Evolutionary conservation across 2,797 vertebrate species (phyloP).

Genomic region (Gymnoscopelus braueri): DNA sequence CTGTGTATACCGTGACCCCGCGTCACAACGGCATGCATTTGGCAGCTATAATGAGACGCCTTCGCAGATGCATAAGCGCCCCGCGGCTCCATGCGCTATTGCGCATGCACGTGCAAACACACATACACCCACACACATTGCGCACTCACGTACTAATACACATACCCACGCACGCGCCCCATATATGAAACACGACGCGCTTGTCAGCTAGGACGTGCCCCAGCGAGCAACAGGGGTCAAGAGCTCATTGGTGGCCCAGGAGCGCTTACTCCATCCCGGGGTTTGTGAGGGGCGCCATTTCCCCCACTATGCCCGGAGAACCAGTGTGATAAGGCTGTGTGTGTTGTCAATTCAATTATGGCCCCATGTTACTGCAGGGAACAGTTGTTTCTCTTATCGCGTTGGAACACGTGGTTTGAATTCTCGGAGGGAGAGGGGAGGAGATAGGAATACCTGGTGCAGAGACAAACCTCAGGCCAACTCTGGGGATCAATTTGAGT

Average conservation of each 20-base stretch:
- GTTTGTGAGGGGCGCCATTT: background rate
- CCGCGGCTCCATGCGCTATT: background rate
- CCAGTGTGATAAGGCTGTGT: slow-evolving; percentile 31
- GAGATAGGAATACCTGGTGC: slow-evolving; percentile 28
- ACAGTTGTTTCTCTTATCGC: slow-evolving; percentile 52
- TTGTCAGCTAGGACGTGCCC: slow-evolving; percentile 39
- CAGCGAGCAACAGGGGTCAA: slow-evolving; percentile 51
- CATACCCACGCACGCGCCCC: slow-evolving; percentile 21
- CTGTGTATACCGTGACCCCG: background rate
- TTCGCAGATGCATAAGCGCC: slow-evolving; percentile 19
- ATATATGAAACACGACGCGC: slow-evolving; percentile 9
- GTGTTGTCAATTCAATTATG: slow-evolving; percentile 52
- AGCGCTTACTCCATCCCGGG: slow-evolving; percentile 30
- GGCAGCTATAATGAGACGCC: slow-evolving; percentile 36
- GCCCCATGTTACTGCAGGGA: slow-evolving; percentile 33
- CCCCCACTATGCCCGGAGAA: slow-evolving; percentile 31
- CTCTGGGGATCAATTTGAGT: slow-evolving; percentile 6
- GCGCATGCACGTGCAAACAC: background rate
- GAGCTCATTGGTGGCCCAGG: slow-evolving; percentile 47
- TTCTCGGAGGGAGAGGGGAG: slow-evolving; percentile 17
- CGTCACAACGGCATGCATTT: background rate
- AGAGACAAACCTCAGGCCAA: slow-evolving; percentile 10
- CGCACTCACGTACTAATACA: background rate
- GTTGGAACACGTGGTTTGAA: slow-evolving; percentile 22
- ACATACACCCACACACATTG: background rate